Evolutionary conservation across 2,888 invertebrate genomes (phyloP).

Genomic region (Papilio gigon): DNA sequence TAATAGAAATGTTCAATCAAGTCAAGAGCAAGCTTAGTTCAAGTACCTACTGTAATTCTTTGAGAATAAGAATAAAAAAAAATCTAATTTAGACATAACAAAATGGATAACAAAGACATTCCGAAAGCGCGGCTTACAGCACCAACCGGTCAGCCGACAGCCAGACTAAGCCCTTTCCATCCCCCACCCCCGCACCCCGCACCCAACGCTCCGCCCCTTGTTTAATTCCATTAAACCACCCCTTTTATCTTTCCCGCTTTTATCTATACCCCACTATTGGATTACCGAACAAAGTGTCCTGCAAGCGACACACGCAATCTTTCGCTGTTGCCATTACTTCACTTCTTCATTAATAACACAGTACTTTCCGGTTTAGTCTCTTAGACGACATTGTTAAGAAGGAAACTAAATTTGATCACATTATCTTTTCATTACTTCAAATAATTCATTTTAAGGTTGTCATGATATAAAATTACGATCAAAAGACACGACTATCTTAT

Average conservation of each 20-base stretch:
- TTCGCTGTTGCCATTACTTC: constrained; percentile 65
- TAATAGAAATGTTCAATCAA: background rate
- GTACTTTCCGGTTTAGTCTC: constrained; percentile 50
- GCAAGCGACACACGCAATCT: constrained; percentile 78
- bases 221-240: constrained; percentile 82
- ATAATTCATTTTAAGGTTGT: constrained; percentile 41
- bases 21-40: background rate
- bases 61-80: constrained; percentile 1
- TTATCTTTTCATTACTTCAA: background rate
- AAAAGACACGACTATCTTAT: too few relatives aligned
- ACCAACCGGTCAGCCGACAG: constrained; percentile 50
- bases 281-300: constrained; percentile 78
- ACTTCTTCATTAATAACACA: constrained; percentile 62
- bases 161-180: background rate
- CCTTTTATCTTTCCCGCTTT: constrained; percentile 79
- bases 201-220: constrained; percentile 63
- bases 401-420: background rate
- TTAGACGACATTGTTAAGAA: background rate
- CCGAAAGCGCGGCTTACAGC: constrained; percentile 75
- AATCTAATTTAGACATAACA: constrained; percentile 37
- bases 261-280: constrained; percentile 78
- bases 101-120: constrained; percentile 72
- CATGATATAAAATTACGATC: constrained; percentile 29
- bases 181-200: constrained; percentile 52
- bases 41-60: background rate